phyloP scores from a whole-genome alignment of 2,797 vertebrate genomes.

The Lates japonicus region DNA sequence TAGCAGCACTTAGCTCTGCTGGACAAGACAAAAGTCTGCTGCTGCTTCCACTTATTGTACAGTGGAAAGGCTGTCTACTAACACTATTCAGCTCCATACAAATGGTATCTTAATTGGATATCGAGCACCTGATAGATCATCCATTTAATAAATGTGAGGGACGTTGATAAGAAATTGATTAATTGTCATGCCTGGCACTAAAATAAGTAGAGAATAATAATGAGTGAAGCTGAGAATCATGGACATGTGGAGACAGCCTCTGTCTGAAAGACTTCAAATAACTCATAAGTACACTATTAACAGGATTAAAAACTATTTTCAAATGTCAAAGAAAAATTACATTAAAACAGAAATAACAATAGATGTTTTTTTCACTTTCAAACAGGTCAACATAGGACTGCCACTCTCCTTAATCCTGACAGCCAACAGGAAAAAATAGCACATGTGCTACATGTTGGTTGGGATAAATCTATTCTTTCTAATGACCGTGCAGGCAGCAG shows the following conservation, averaged over 20 bases:
- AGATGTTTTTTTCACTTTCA: constrained; percentile 4
- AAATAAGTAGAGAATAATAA: constrained; percentile 14
- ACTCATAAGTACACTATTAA: background rate
- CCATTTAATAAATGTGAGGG: constrained; percentile 66
- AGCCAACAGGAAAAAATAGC: constrained; percentile 30
- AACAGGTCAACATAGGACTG: constrained; percentile 15
- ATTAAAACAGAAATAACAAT: constrained; percentile 1
- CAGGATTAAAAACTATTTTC: background rate
- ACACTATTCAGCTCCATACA: constrained; percentile 52
- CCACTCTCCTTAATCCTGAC: constrained; percentile 36
- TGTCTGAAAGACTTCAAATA: constrained; percentile 11
- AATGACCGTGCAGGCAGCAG: constrained; percentile 67
- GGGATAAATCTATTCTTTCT: constrained; percentile 58
- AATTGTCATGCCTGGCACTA: constrained; percentile 47
- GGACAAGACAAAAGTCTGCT: constrained; percentile 36
- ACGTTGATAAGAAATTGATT: constrained; percentile 59
- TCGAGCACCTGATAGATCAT: constrained; percentile 64
- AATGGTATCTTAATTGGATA: constrained; percentile 74
- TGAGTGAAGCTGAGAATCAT: constrained; percentile 28
- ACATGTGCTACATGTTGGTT: constrained; percentile 45
- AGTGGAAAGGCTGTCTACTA: constrained; percentile 34
- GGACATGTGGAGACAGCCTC: constrained; percentile 20
- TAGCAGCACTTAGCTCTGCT: constrained; percentile 15
- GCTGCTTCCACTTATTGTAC: constrained; percentile 27
- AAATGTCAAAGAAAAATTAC: constrained; percentile 13